Evolutionary conservation across 2,113 vertebrate genomes (phyloP).

Genomic region (Pionites leucogaster): DNA sequence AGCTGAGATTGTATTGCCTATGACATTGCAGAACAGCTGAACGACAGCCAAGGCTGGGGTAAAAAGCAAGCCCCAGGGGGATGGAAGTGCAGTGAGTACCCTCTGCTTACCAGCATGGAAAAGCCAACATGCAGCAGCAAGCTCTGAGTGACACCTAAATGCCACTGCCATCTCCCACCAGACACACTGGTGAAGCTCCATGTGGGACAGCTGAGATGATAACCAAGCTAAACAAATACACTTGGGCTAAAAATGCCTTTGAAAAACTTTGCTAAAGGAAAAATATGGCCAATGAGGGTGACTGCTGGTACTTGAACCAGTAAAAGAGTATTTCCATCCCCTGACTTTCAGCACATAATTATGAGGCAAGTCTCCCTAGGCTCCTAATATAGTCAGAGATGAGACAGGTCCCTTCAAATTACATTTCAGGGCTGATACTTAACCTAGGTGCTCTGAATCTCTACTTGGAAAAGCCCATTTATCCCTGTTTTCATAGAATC

Average conservation of each 20-base stretch:
- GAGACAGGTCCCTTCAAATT: background rate
- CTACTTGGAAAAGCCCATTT: background rate
- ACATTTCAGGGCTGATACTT: background rate
- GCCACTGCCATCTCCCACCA: background rate
- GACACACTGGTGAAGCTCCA: background rate
- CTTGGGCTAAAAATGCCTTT: background rate
- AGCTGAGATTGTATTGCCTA: background rate
- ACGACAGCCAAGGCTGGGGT: background rate
- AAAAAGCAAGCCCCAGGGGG: background rate
- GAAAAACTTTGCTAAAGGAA: background rate
- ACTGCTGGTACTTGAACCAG: background rate
- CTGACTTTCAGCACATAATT: background rate
- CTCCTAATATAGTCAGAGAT: background rate
- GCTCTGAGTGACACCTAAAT: background rate
- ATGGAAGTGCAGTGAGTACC: background rate
- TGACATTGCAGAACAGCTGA: background rate
- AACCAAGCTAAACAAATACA: background rate
- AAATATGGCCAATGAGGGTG: background rate
- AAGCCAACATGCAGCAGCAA: background rate
- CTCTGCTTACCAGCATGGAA: background rate
- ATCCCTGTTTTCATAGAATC: background rate
- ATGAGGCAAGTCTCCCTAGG: background rate
- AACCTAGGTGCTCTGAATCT: background rate
- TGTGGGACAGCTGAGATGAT: background rate
- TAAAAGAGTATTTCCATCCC: background rate